Evolutionary conservation across 2,113 vertebrate genomes (phyloP), one percentile per base, ranked within the genome.

Genomic region (Procavia capensis): DNA sequence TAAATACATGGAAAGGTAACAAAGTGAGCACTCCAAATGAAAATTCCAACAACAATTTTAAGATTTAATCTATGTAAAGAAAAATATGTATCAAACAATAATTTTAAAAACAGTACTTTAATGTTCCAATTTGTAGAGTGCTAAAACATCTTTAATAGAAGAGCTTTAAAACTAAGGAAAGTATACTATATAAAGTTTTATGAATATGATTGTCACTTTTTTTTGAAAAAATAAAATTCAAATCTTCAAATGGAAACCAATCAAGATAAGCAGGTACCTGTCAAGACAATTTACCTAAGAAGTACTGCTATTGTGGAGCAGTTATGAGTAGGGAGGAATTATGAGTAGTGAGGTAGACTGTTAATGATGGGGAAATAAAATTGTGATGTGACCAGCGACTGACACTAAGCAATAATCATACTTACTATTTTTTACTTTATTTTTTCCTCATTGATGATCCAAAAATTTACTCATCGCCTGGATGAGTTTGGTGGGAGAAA

Each of bases 21-120:
- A 36, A 97, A 95, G 50, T 29, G 25, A 95, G 78, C 24, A 63
- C 25, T 36, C 22, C 47, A 86, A 95, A 50, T 29, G 16, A 94
- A 78, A 29, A 63, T 31, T n/a, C 45, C 82, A 95, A 59, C 24
- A 19, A 95, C 76, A 27, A 59, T n/a, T n/a, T 19, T 31, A 70
- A 89, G 45, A 72, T 89, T 83, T 79, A 72, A 90, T 16, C 34
- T 17, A n/a, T 36, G 47, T 1, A 9, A 25, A 39, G 72, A 72
- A 76, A 66, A 7, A 2, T 19, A 41, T 31, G 41, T 70, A 70
- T 10, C 29, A 6, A 86, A 79, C 1, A 68, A 72, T 16, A 66
- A 24, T 68, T 85, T 82, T 24, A 27, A 74, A 76, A 83, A 57
- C 36, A 19, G n/a, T 34, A 75, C 54, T 68, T 86, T 31, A 74